phyloP scores from a whole-genome alignment of 2,113 vertebrate genomes.

The Probosciger aterrimus region DNA sequence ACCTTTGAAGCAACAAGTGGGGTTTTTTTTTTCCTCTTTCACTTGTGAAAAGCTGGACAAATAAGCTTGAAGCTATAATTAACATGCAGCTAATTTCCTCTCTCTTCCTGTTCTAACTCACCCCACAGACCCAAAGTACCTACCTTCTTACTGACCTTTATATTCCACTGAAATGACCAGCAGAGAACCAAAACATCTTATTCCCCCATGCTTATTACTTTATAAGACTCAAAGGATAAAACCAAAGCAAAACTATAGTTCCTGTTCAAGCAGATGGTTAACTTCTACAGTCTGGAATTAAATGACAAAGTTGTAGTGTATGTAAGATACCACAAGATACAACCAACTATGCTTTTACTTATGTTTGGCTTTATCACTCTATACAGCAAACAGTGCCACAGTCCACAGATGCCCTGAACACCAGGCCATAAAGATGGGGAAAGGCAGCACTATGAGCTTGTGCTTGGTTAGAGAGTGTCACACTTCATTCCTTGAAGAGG shows the following conservation, averaged over 20 bases:
- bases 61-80: slow-evolving; percentile 39
- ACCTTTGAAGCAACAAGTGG: slow-evolving; percentile 4
- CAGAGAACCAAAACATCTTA: background rate
- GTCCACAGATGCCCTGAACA: background rate
- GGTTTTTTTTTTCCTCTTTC: slow-evolving; percentile 3
- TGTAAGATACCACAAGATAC: background rate
- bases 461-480: background rate
- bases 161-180: background rate
- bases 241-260: background rate
- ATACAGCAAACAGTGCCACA: background rate
- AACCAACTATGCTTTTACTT: background rate
- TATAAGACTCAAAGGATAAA: background rate
- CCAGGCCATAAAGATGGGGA: background rate
- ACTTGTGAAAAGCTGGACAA: slow-evolving; percentile 6
- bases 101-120: background rate
- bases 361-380: background rate
- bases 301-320: background rate
- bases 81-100: background rate
- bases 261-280: background rate
- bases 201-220: background rate
- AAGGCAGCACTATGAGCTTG: background rate
- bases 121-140: background rate
- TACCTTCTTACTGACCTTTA: background rate
- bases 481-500: background rate
- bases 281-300: background rate